Base-by-base conservation (phyloP, 2,113 vertebrate species). In the Eublepharis macularius region DNA sequence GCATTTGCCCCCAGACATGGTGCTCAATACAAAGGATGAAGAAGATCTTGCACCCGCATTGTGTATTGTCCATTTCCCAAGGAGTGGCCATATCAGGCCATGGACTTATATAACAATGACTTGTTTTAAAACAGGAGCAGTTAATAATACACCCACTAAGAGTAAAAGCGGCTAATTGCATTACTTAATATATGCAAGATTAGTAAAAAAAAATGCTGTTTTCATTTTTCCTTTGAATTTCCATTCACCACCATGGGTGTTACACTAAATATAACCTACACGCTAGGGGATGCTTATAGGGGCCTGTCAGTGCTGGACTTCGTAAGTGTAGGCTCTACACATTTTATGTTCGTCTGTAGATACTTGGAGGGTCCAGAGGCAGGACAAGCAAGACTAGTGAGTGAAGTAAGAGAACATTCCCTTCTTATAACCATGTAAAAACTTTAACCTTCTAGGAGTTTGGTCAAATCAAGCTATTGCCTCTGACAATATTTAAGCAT, bases 401-500 rank as follows among this genome's bases (percentile, higher is more conserved):
- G 6, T 39, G 24, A 79, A 29, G 34, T 57, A 11, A 51, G 26
- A 24, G 5, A 12, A 45, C 43, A 70, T 70, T 17, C 11, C 70
- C 29, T 47, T 76, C 65, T 34, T 68, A 11, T 17, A 49, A n/a
- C 12, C 73, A 66, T 54, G 10, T 45, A 57, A 7, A 75, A 19
- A 26, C 39, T 63, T 47, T 51, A 41, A 14, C 32, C 51, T 7
- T 36, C 93, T 93, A 94, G 6, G 29, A 94, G 95, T 87, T 89
- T 95, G 93, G 95, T 91, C 94, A 92, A 95, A 94, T 93, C 90
- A 96, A 93, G 90, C 95, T 94, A 94, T 95, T 96, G 92, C 92
- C 94, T 95, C 93, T 92, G 93, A 93, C 92, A 95, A 89, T 95
- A 95, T 93, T 94, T 93, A 90, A 89, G 92, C 90, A 91, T 92